phyloP scores from a whole-genome alignment of 2,113 vertebrate genomes.

The Etheostoma cragini region DNA sequence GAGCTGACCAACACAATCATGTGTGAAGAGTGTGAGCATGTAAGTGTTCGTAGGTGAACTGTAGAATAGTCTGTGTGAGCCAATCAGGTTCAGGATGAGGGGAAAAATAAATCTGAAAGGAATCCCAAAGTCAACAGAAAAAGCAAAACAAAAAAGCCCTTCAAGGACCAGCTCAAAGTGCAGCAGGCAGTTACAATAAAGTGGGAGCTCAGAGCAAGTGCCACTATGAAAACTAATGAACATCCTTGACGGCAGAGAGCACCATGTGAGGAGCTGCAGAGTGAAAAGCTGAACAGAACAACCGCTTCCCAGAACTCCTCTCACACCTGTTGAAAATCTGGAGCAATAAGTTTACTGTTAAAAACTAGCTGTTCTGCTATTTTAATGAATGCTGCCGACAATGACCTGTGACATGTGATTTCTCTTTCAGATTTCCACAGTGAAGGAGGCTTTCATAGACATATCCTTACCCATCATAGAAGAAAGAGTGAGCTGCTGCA shows the following conservation, averaged over 20 bases:
- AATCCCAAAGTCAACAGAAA: neutral
- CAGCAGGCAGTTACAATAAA: slow-evolving; percentile 38
- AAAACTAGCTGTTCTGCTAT: neutral
- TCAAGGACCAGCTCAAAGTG: slow-evolving; percentile 61
- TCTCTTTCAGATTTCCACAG: slow-evolving; percentile 91
- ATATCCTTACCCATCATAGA: slow-evolving; percentile 98
- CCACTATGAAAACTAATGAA: slow-evolving; percentile 45
- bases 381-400: neutral
- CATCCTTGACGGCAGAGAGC: slow-evolving; percentile 52
- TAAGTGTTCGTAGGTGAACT: slow-evolving; percentile 82
- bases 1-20: slow-evolving; percentile 99
- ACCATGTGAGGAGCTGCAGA: slow-evolving; percentile 48
- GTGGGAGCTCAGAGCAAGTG: slow-evolving; percentile 9
- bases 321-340: slow-evolving; percentile 3
- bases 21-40: slow-evolving; percentile 99
- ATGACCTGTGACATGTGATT: slow-evolving; percentile 12
- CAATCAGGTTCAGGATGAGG: neutral
- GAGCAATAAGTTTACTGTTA: neutral
- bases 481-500: slow-evolving; percentile 92
- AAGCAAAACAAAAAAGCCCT: slow-evolving; percentile 33
- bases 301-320: neutral
- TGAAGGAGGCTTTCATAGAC: slow-evolving; percentile 98
- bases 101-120: neutral
- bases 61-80: neutral
- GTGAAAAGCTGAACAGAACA: slow-evolving; percentile 16